Percentiles rank a stretch among this genome's conserved stretches.
phyloP scores from a whole-genome alignment of 2,797 vertebrate genomes.

The Leptatherina wallacei region DNA sequence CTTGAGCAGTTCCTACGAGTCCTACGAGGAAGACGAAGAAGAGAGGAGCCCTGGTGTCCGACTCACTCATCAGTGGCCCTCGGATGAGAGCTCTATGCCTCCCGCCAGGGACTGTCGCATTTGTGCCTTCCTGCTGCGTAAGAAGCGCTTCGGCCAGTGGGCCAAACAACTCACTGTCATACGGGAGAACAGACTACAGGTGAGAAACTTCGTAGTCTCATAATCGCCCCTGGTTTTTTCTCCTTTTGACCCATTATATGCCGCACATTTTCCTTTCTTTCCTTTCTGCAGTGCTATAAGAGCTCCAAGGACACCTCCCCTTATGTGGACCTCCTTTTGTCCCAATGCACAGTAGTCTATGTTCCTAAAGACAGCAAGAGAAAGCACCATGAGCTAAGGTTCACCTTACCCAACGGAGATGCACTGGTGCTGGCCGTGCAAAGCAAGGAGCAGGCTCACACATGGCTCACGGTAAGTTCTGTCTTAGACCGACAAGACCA shows the following conservation, averaged over 20 bases:
- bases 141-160: slow-evolving; percentile 98
- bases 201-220: slow-evolving; percentile 56
- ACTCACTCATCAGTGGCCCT: slow-evolving; percentile 94
- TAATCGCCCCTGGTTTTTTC: neutral
- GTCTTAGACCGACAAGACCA: neutral
- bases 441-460: slow-evolving; percentile 96
- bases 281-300: slow-evolving; percentile 90
- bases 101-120: slow-evolving; percentile 93
- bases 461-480: slow-evolving; percentile 90
- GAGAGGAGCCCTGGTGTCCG: slow-evolving; percentile 74
- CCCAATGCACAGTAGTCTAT: slow-evolving; percentile 89
- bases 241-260: no score
- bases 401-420: slow-evolving; percentile 90
- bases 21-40: slow-evolving; percentile 97
- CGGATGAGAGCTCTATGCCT: slow-evolving; percentile 91
- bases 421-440: slow-evolving; percentile 92
- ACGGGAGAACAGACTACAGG: slow-evolving; percentile 93
- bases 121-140: slow-evolving; percentile 95
- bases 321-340: slow-evolving; percentile 88
- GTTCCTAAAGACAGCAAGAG: slow-evolving; percentile 93
- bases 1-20: slow-evolving; percentile 97
- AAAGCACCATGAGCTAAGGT: slow-evolving; percentile 96
- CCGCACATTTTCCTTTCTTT: neutral
- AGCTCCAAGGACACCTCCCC: slow-evolving; percentile 94
- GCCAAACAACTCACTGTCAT: slow-evolving; percentile 96